A percentile compares a stretch with the other conserved stretches of the same genome.
These are phyloP conservation scores for Daphoenositta chrysoptera DNA, from an alignment of 2,113 vertebrate species.

Conservation along the genomic window DNA sequence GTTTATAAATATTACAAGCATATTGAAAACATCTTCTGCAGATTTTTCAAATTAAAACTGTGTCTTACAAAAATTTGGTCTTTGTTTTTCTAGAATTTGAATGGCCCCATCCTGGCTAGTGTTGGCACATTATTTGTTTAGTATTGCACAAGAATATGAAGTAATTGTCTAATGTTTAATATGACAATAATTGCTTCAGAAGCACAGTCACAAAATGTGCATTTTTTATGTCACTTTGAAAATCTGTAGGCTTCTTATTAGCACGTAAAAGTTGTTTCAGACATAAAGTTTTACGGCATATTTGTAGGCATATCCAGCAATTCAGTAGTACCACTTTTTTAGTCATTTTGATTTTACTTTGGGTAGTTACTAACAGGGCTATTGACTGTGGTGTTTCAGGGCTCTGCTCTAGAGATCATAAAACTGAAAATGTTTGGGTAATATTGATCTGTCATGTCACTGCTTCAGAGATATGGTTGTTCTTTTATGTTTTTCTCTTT, in stretches of 20 bases:
- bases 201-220: neutral
- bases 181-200: neutral
- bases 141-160: neutral
- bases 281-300: neutral
- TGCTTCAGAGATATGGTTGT: neutral
- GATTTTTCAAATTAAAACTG: neutral
- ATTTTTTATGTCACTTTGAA: neutral
- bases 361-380: neutral
- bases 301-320: neutral
- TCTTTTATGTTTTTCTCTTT: slow-evolving; percentile 1
- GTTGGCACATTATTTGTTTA: neutral
- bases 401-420: neutral
- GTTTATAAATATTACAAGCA: neutral
- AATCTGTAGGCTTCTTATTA: neutral
- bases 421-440: neutral
- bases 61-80: neutral
- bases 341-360: neutral
- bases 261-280: neutral
- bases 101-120: neutral
- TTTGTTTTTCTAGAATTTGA: neutral
- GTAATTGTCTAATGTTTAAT: neutral
- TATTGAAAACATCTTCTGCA: neutral
- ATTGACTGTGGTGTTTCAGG: neutral
- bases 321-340: neutral
- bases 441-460: neutral